Conservation (phyloP, 23 tunicate genomes). For the Ascidia mentula region DNA sequence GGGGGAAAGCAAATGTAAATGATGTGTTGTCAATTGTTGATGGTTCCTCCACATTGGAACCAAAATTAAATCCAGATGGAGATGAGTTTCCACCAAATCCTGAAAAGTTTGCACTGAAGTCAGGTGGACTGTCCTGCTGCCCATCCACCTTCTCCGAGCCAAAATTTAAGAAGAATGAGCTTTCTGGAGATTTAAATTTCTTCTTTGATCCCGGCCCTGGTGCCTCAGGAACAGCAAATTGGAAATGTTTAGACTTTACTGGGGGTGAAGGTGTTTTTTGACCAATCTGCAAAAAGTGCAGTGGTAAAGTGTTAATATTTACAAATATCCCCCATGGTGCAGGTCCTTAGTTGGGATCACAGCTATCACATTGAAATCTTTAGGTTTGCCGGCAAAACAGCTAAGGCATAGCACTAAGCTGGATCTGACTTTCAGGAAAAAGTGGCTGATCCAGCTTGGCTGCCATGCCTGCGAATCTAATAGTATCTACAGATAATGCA, state of each 20-base stretch:
- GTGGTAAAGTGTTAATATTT: too few species aligned
- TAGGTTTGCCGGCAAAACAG: too few species aligned
- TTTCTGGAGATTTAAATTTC: background rate
- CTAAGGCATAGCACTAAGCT: too few species aligned
- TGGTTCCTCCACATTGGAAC: background rate
- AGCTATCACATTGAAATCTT: too few species aligned
- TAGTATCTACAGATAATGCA: too few species aligned
- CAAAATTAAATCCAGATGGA: background rate
- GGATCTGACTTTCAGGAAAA: too few species aligned
- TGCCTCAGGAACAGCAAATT: background rate
- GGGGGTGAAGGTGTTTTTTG: background rate
- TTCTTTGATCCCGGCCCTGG: background rate
- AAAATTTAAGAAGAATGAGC: background rate
- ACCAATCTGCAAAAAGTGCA: background rate
- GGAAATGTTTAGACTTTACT: background rate
- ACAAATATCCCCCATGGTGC: too few species aligned
- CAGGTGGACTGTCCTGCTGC: background rate
- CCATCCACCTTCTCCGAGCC: background rate
- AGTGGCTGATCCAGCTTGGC: too few species aligned
- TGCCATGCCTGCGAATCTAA: too few species aligned
- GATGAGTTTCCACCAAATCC: background rate
- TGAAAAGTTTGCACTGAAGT: background rate
- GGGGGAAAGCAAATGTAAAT: background rate
- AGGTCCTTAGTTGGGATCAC: too few species aligned
- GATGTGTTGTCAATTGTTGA: background rate